Percentiles rank a stretch among this genome's conserved stretches.
Conservation (phyloP, 2,113 vertebrate genomes). For the Istiophorus platypterus region DNA sequence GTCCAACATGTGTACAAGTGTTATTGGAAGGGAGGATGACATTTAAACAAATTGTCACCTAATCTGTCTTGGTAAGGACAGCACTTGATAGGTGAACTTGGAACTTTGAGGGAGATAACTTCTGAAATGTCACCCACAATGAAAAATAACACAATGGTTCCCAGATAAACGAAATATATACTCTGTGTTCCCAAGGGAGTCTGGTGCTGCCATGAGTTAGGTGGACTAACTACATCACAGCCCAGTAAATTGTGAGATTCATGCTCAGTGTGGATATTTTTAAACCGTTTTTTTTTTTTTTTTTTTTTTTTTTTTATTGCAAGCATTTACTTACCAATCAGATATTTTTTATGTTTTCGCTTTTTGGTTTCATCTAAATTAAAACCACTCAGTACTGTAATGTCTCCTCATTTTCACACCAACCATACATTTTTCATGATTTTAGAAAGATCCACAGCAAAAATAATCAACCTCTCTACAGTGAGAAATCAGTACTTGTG, state of each 20-base stretch:
- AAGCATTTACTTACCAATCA: conserved; percentile 5
- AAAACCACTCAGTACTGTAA: neutral
- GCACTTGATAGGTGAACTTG: conserved; percentile 75
- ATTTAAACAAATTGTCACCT: conserved; percentile 81
- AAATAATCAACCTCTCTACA: conserved; percentile 17
- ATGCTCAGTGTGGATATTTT: conserved; percentile 1
- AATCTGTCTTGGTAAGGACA: conserved; percentile 72
- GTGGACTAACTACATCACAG: conserved; percentile 27
- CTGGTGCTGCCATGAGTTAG: conserved; percentile 30
- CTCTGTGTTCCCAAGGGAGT: conserved; percentile 23
- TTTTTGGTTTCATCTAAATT: neutral
- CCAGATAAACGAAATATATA: conserved; percentile 59
- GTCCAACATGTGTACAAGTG: conserved; percentile 60
- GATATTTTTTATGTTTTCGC: neutral
- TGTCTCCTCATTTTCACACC: conserved; percentile 7
- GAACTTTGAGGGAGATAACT: conserved; percentile 78
- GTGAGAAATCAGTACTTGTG: conserved; percentile 10
- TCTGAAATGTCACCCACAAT: conserved; percentile 82
- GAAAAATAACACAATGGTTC: conserved; percentile 63
- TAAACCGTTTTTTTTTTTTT: conserved; percentile 18
- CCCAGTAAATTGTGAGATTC: conserved; percentile 12
- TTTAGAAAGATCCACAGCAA: conserved; percentile 9
- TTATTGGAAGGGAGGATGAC: conserved; percentile 71
- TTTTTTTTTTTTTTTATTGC: too few relatives aligned
- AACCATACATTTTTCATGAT: neutral